Conservation (phyloP, 2,113 vertebrate species). For the Rhagologus leucostigma region DNA sequence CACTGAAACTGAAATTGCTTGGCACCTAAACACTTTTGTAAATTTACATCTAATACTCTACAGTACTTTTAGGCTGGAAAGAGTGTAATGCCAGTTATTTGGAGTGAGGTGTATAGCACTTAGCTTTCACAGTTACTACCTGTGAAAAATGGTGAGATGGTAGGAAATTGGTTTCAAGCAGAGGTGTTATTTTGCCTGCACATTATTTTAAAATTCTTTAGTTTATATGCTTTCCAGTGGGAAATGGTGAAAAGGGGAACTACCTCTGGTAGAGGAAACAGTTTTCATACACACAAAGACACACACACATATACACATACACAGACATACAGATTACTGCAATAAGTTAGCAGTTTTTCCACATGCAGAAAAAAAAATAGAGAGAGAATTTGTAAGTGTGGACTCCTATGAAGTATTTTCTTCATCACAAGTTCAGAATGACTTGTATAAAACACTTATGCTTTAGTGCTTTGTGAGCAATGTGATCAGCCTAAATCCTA, state of each 20-base stretch:
- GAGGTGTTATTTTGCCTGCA: not conserved
- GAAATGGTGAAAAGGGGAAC: not conserved
- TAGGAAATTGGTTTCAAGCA: not conserved
- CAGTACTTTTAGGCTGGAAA: not conserved
- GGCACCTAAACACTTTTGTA: not conserved
- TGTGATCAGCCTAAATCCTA: not conserved
- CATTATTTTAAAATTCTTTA: not conserved
- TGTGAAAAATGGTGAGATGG: not conserved
- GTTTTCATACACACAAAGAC: not conserved
- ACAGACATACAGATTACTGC: not conserved
- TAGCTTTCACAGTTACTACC: not conserved
- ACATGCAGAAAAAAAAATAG: not conserved
- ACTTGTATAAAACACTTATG: not conserved
- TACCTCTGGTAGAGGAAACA: not conserved
- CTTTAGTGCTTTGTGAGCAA: not conserved
- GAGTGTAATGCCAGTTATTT: not conserved
- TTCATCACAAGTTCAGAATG: not conserved
- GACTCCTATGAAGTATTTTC: not conserved
- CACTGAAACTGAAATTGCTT: not conserved
- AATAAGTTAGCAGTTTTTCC: not conserved
- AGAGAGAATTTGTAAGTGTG: not conserved
- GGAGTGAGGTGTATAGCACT: not conserved
- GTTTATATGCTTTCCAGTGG: not conserved
- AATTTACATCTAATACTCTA: not conserved
- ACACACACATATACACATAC: accelerated